These are phyloP conservation scores for Mus musculus DNA, from an alignment of 2,113 vertebrate genomes.

Conservation along the genomic window GRCm39 chr11:12484001-12484500, in stretches of 20 bases:
- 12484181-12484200: no score
- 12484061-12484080: not conserved
- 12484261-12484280: not conserved
- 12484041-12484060: no score
- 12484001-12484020: not conserved
- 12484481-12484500: not conserved
- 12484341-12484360: not conserved
- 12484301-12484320: not conserved
- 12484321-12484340: not conserved
- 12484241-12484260: fast-evolving
- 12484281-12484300: not conserved
- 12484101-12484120: not conserved
- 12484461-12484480: not conserved
- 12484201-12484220: no score
- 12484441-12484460: not conserved
- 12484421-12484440: not conserved
- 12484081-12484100: not conserved
- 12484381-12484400: not conserved
- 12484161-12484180: not conserved
- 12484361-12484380: not conserved
- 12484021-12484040: no score
- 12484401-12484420: not conserved
- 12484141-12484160: not conserved
- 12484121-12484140: not conserved
- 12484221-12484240: not conserved